Evolutionary conservation across 2,797 vertebrate species (phyloP), one percentile per base, ranked within the genome.

Genomic region (Bryconaethiops microstoma): DNA sequence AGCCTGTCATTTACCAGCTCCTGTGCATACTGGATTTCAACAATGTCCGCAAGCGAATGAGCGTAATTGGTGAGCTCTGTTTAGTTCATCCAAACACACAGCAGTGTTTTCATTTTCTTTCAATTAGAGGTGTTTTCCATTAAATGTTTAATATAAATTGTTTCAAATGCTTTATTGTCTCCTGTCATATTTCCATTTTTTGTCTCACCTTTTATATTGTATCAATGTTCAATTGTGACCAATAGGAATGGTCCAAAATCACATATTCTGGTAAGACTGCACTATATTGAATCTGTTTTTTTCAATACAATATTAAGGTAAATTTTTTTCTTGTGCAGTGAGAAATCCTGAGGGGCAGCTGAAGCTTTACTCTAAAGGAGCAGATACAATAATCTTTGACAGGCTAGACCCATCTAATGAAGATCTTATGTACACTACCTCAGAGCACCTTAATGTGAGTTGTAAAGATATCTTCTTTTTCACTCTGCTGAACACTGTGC

Each of bases 41-140:
- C 87, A 94, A 94, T 79, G 74, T 93, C 76, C 89, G 94, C 69
- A 95, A 95, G 89, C 93, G 94, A 85, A 95, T 95, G 94, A 95
- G 94, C 78, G 92, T 95, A 39, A 94, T 94, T 90, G 94, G 93
- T 95, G 86, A 80, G 88, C 76, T 25, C n/a, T 60, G 7, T 39
- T 78, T 75, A 0, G 39, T 80, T 74, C 52, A 68, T 68, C 6
- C 19, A 16, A 62, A 57, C 16, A 69, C 19, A 54, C 35, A 9
- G 13, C 50, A 62, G 7, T 19, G 25, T 60, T 50, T 21, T 23
- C 16, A 12, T 80, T 17, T 9, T n/a, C n/a, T n/a, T n/a, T n/a
- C n/a, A n/a, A 9, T 57, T 40, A 79, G 1, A 54, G 13, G 13
- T 55, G 50, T n/a, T 55, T 65, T 42, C 13, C 7, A 62, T 42